A percentile compares a stretch with the other conserved stretches of the same genome.
phyloP scores from a whole-genome alignment of 2,888 invertebrate species.

The Cyclophora albipunctata region DNA sequence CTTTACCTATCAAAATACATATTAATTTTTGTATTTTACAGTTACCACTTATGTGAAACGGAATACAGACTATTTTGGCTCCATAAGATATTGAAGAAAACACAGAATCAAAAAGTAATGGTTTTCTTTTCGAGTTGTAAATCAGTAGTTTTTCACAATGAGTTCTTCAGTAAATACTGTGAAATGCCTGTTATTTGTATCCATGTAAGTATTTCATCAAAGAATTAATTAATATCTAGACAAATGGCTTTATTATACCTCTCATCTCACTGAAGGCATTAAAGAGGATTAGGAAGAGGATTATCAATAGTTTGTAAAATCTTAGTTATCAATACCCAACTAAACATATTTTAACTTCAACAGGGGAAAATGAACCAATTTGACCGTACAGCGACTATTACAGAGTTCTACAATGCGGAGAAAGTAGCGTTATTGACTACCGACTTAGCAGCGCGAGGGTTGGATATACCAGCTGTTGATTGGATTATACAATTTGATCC shows the following conservation, averaged over 20 bases:
- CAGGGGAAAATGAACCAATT: conserved; percentile 99
- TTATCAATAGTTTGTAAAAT: no score
- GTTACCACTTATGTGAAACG: conserved; percentile 94
- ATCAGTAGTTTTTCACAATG: conserved; percentile 95
- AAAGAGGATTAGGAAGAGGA: no score
- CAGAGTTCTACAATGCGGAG: conserved; percentile 94
- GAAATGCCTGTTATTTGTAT: conserved; percentile 93
- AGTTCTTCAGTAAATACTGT: conserved; percentile 91
- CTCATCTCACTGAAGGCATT: no score
- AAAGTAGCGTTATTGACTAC: conserved; percentile 95
- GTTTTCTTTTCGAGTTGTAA: conserved; percentile 98
- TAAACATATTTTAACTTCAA: neutral
- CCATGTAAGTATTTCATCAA: conserved; percentile 82
- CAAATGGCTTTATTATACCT: no score
- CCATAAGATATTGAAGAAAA: conserved; percentile 97
- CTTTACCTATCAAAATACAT: no score
- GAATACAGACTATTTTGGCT: conserved; percentile 93
- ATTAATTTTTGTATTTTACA: conserved; percentile 28
- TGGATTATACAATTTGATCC: conserved; percentile 99
- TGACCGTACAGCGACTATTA: conserved; percentile 95
- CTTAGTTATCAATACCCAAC: neutral
- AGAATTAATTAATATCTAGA: no score
- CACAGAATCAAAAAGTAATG: conserved; percentile 92
- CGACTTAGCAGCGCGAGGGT: conserved; percentile 96
- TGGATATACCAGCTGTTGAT: conserved; percentile 98